Evolutionary conservation across 2,797 vertebrate species (phyloP), one percentile per base, ranked within the genome.

Genomic region (Clamator glandarius): DNA sequence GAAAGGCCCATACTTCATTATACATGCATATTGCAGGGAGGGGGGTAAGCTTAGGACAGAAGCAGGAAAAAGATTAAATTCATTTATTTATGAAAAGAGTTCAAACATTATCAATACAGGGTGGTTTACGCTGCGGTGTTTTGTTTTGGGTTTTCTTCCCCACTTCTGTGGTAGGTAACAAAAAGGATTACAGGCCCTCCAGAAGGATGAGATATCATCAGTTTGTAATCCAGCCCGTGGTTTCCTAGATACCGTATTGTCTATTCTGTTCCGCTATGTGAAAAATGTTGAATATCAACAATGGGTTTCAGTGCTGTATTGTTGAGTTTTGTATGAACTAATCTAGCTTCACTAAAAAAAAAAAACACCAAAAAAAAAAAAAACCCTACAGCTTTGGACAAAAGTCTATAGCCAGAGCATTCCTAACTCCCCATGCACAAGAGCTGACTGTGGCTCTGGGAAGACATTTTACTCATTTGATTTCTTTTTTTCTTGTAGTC

Each of bases 201-300:
- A 98, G 98, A 99, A 98, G 98, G 98, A 98, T 97, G 98, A 98
- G 99, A 99, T 99, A 99, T 97, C 98, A 99, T 99, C 99, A 98
- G 98, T 98, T 98, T 99, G 98, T 99, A 99, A 98, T 99, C 99
- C 99, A 98, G 98, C 98, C 99, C 99, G 80, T 98, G 99, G 99
- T 99, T 99, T 99, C 99, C 99, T 98, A 98, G 98, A 99, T 98
- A 98, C 99, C 99, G 97, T 98, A 99, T 99, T 99, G 99, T 99
- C 99, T 99, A 99, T 99, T 99, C 99, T 99, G 99, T 99, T 99
- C 99, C 98, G 99, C 99, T 99, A 99, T 99, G 99, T 99, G 99
- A 99, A 99, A 99, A 99, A 99, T 99, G 99, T 99, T 99, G 99
- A 99, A 99, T 99, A 99, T 99, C 99, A 99, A 99, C 99, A 99